These are phyloP conservation scores for Cyprinodon tularosa DNA, from an alignment of 2,113 vertebrate species.

Conservation along the genomic window DNA sequence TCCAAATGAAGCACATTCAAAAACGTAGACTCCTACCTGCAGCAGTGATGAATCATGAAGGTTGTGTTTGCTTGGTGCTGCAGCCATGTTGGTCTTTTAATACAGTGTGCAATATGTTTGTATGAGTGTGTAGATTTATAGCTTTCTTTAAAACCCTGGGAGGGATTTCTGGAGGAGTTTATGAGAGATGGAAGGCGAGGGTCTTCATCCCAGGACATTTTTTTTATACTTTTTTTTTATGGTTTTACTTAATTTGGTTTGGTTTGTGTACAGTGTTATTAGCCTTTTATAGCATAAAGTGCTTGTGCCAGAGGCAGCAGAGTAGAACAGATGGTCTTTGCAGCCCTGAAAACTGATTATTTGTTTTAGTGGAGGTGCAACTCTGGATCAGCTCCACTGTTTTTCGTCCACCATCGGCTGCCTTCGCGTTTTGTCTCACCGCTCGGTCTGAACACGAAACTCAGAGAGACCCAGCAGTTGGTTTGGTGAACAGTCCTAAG, in stretches of 20 bases:
- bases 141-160: constrained; percentile 18
- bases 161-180: constrained; percentile 16
- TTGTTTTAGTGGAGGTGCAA: constrained; percentile 18
- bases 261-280: constrained; percentile 43
- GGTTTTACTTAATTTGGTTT: constrained; percentile 37
- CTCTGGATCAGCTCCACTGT: constrained; percentile 24
- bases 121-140: constrained; percentile 30
- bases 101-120: constrained; percentile 36
- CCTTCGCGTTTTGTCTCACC: constrained; percentile 52
- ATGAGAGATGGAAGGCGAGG: constrained; percentile 22
- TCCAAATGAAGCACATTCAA: constrained; percentile 8
- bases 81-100: constrained; percentile 14
- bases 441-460: constrained; percentile 53
- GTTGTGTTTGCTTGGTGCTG: background rate
- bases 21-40: background rate
- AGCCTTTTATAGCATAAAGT: constrained; percentile 52
- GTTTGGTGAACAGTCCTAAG: constrained; percentile 73
- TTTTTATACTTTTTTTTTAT: constrained; percentile 29
- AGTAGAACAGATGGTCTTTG: constrained; percentile 42
- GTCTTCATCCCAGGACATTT: constrained; percentile 46
- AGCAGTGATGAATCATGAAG: constrained; percentile 3
- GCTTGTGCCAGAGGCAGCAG: constrained; percentile 51
- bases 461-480: constrained; percentile 39
- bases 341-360: constrained; percentile 43
- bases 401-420: constrained; percentile 54